Evolutionary conservation across 2,113 vertebrate species (phyloP), one percentile per base, ranked within the genome.

Genomic region (Catharus bicknelli): DNA sequence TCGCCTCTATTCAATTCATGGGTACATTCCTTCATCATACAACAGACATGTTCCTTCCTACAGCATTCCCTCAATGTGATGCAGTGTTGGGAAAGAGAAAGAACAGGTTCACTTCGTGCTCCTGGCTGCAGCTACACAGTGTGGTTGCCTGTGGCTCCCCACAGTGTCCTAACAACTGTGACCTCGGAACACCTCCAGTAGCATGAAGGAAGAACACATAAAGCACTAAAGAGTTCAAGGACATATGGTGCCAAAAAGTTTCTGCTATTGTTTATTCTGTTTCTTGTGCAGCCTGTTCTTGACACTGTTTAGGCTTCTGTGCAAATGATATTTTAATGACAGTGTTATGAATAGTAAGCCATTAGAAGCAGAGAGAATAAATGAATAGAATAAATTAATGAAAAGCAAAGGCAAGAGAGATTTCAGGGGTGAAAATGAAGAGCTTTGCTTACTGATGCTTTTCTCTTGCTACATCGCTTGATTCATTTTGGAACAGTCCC

Each of bases 281-380:
- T 74, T 69, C 48, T 72, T 42, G 29, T 45, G 63, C 50, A 77
- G 58, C 30, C 42, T 45, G 34, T 40, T 42, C 84, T 77, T 78
- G 42, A 76, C 13, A 50, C 54, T 45, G n/a, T 54, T 57, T 61
- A 76, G 17, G 21, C 50, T 72, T 32, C 67, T 43, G 68, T 50
- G 59, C 36, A 86, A 89, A 77, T 68, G 38, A 34, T 59, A 90
- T 66, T 88, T 88, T 80, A 76, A 88, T 69, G 54, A 48, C 40
- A 74, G 36, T 3, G 8, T 87, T 76, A 68, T 64, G 42, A 83
- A 85, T 36, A 83, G 26, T 25, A 86, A 72, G 40, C 68, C 22
- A 80, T 54, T 69, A 83, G 55, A 92, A 83, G 38, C 30, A 86
- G 55, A 40, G n/a, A 84, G 58, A 73, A 82, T 61, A 88, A 80